These are phyloP conservation scores for Cephalopholis sonnerati DNA, from an alignment of 2,113 vertebrate genomes.

Conservation along the genomic window DNA sequence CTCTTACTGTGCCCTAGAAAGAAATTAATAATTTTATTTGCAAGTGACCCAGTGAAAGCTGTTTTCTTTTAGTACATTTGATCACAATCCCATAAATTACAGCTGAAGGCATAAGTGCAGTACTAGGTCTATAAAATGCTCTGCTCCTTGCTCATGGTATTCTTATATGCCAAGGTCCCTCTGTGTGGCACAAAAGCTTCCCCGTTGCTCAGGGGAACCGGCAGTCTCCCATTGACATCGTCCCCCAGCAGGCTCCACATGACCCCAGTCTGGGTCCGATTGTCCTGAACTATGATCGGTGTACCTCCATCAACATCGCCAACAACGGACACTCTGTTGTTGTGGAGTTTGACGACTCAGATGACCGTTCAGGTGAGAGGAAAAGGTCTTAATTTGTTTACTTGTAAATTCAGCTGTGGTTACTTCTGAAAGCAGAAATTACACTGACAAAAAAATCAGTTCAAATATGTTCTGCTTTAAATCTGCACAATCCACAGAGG, in stretches of 20 bases:
- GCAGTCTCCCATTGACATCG: conserved; percentile 95
- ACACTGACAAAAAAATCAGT: background rate
- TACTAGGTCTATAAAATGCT: background rate
- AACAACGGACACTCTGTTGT: conserved; percentile 96
- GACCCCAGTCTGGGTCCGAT: conserved; percentile 88
- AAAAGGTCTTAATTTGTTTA: background rate
- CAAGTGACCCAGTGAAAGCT: background rate
- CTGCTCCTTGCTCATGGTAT: background rate
- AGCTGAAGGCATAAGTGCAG: background rate
- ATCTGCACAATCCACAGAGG: background rate
- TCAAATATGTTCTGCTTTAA: background rate
- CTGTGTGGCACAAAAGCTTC: conserved; percentile 90
- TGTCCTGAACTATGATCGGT: conserved; percentile 88
- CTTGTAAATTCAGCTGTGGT: too few relatives aligned
- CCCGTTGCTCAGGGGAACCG: conserved; percentile 91
- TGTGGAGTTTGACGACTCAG: conserved; percentile 93
- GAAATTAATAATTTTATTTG: background rate
- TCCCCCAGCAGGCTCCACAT: conserved; percentile 87
- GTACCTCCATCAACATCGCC: conserved; percentile 89
- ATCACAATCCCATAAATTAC: too few relatives aligned
- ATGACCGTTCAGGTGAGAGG: conserved; percentile 90
- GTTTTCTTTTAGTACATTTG: background rate
- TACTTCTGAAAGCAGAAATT: background rate
- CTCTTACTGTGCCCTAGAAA: background rate
- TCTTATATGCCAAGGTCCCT: conserved; percentile 86